Conservation (phyloP, 2,113 vertebrate species). For the Pangasianodon gigas region DNA sequence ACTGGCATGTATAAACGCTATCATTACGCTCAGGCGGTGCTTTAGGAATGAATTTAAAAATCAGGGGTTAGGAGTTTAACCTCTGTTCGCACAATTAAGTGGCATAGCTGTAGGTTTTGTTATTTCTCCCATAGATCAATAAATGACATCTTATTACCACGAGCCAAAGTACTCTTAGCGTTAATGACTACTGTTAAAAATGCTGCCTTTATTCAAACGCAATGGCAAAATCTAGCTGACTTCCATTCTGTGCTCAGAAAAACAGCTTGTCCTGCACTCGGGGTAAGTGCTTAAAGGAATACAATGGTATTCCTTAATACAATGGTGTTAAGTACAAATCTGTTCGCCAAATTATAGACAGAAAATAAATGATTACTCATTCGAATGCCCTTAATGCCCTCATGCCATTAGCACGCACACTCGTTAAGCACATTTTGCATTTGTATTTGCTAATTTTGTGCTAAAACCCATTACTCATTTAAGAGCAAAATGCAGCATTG, state of each 20-base stretch:
- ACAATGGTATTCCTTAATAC: background rate
- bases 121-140: background rate
- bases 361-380: background rate
- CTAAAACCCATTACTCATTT: background rate
- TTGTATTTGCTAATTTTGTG: background rate
- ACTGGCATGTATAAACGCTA: background rate
- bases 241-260: background rate
- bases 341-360: background rate
- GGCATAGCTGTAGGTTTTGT: background rate
- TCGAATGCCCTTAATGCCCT: background rate
- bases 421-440: background rate
- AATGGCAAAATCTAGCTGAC: background rate
- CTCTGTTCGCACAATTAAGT: conserved; percentile 8
- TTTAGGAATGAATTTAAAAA: background rate
- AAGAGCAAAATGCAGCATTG: background rate
- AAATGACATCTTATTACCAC: conserved; percentile 8
- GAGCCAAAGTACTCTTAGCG: background rate
- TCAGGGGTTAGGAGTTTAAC: background rate
- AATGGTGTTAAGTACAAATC: background rate
- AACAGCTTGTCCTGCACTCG: background rate
- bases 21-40: background rate
- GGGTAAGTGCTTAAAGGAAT: background rate
- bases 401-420: background rate
- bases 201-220: background rate
- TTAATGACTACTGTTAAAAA: conserved; percentile 18